Conservation (phyloP, 1,140 invertebrate species). For the Rhagoletis zephyria region DNA sequence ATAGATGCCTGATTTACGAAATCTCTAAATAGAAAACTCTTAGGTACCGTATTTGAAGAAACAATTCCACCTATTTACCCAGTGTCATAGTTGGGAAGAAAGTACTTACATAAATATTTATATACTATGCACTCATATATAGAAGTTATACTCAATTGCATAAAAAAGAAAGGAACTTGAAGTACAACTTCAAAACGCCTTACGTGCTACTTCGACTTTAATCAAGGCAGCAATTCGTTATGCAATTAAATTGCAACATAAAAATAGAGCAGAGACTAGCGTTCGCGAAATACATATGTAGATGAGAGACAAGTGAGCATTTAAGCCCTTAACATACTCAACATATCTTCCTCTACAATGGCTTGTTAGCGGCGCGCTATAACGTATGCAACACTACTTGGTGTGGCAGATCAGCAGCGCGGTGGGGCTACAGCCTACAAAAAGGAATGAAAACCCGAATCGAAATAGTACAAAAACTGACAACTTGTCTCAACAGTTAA, state of each 20-base stretch:
- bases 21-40: no score
- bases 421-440: background rate
- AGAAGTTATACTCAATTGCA: no score
- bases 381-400: conserved; percentile 12
- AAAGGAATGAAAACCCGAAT: background rate
- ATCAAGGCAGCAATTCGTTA: conserved; percentile 1
- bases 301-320: conserved; percentile 2
- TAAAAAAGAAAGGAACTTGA: no score
- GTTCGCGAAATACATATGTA: background rate
- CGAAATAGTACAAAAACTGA: conserved; percentile 3
- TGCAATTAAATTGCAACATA: conserved; percentile 14
- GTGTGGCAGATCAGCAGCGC: background rate
- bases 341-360: background rate
- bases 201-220: background rate
- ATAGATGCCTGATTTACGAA: no score
- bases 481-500: conserved; percentile 4
- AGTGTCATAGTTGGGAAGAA: no score
- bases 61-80: no score
- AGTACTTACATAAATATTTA: background rate
- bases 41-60: no score
- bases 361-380: conserved; percentile 15
- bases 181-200: background rate
- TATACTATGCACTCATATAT: background rate
- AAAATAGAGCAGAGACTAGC: background rate
- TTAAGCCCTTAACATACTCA: background rate